phyloP scores from a whole-genome alignment of 1,140 invertebrate species.

The Patella vulgata region DNA sequence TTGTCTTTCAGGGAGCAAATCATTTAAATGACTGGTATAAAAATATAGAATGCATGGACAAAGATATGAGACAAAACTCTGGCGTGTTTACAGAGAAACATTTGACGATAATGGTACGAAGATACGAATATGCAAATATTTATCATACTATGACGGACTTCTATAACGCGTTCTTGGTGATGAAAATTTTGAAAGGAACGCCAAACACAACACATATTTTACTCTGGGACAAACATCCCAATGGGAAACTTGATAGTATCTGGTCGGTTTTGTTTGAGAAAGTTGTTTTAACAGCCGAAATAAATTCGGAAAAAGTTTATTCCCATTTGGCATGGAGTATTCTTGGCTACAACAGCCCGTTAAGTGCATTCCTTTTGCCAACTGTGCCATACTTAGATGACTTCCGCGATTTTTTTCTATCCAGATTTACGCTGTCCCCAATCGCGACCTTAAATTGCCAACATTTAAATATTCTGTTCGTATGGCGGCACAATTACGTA shows the following conservation, averaged over 20 bases:
- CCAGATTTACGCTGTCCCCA: not conserved
- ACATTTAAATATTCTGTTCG: slow-evolving; percentile 44
- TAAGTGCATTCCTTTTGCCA: slow-evolving; percentile 3
- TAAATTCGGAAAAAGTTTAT: slow-evolving; percentile 3
- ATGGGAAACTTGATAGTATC: slow-evolving; percentile 29
- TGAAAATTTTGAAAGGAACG: slow-evolving; percentile 38
- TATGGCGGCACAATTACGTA: slow-evolving; percentile 55
- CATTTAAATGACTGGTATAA: slow-evolving; percentile 17
- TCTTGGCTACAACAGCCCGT: slow-evolving; percentile 41
- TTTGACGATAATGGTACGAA: slow-evolving; percentile 32
- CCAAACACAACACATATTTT: slow-evolving; percentile 35
- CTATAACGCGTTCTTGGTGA: slow-evolving; percentile 52
- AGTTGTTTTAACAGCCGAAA: slow-evolving; percentile 6
- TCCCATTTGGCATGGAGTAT: slow-evolving; percentile 34
- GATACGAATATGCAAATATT: slow-evolving; percentile 58
- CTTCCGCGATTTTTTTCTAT: slow-evolving; percentile 27
- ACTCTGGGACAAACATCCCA: slow-evolving; percentile 40
- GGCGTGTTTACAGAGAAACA: not conserved
- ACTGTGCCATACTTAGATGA: slow-evolving; percentile 32
- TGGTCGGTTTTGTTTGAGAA: slow-evolving; percentile 34
- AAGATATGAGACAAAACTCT: not conserved
- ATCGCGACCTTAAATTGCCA: slow-evolving; percentile 36
- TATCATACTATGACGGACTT: slow-evolving; percentile 56
- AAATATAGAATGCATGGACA: not conserved
- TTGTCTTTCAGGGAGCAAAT: slow-evolving; percentile 11